phyloP scores from a whole-genome alignment of 2,888 invertebrate genomes.

The Idaea straminata region DNA sequence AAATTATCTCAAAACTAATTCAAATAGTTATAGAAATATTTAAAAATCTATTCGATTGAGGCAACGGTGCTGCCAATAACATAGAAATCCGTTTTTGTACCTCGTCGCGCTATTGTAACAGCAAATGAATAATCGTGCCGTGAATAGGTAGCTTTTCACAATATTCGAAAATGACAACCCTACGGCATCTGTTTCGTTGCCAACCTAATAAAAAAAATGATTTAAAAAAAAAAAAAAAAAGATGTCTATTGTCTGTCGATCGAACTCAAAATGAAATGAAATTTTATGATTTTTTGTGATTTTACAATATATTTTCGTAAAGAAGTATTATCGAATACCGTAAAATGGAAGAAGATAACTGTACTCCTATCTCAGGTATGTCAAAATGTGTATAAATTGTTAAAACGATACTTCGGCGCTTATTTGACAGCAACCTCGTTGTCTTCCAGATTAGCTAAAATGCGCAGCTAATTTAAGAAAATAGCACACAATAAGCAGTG shows the following conservation, averaged over 20 bases:
- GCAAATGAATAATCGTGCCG: not conserved
- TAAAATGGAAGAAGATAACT: not conserved
- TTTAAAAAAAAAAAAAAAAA: slow-evolving; percentile 10
- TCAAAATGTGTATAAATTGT: not conserved
- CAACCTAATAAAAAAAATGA: not conserved
- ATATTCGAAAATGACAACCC: not conserved
- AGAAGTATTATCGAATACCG: not conserved
- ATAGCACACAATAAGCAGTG: not conserved
- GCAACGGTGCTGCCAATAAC: too few species aligned
- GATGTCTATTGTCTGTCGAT: not conserved
- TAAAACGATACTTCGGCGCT: not conserved
- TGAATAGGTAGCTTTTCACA: not conserved
- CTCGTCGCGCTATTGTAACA: not conserved
- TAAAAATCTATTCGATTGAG: too few species aligned
- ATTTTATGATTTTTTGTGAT: not conserved
- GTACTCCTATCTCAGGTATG: not conserved
- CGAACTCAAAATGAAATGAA: not conserved
- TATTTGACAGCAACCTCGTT: not conserved
- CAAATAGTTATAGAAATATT: too few species aligned
- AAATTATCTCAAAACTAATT: too few species aligned
- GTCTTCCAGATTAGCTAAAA: not conserved
- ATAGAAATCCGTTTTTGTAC: too few species aligned
- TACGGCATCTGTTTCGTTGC: not conserved
- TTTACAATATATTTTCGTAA: not conserved
- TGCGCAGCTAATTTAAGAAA: not conserved